These are phyloP conservation scores for Euproctis similis DNA, from an alignment of 2,888 invertebrate species.

Conservation along the genomic window DNA sequence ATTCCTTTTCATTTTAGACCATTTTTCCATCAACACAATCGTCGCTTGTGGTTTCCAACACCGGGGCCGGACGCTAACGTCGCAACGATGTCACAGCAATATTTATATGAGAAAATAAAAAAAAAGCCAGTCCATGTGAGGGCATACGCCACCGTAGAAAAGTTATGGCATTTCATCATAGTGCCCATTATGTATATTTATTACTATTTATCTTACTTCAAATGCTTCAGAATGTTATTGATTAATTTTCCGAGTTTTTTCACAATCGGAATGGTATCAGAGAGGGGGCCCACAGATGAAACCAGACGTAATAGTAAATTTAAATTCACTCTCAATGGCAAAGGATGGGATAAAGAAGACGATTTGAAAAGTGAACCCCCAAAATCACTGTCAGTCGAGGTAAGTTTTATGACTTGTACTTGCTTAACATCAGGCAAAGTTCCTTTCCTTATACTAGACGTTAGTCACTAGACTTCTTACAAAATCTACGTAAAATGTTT, in stretches of 20 bases:
- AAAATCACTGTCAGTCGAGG: slow-evolving; percentile 32
- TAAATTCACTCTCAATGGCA: slow-evolving; percentile 35
- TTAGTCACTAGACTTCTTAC: no score
- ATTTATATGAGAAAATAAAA: slow-evolving; percentile 26
- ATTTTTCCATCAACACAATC: slow-evolving; percentile 37
- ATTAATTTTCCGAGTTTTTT: slow-evolving; percentile 37
- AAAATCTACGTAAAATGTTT: no score
- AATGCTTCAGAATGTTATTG: slow-evolving; percentile 36
- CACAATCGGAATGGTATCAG: slow-evolving; percentile 38
- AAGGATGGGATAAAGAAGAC: slow-evolving; percentile 27
- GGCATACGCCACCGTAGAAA: slow-evolving; percentile 36
- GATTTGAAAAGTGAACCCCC: slow-evolving; percentile 20
- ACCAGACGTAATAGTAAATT: slow-evolving; percentile 33
- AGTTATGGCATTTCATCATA: slow-evolving; percentile 31
- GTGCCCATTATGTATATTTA: slow-evolving; percentile 34
- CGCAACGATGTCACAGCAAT: slow-evolving; percentile 38
- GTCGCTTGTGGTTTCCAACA: slow-evolving; percentile 39
- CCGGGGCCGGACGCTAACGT: slow-evolving; percentile 39
- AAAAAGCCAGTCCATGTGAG: slow-evolving; percentile 34
- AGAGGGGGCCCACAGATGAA: slow-evolving; percentile 38
- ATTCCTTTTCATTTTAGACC: slow-evolving; percentile 30
- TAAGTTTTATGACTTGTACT: slow-evolving; percentile 17
- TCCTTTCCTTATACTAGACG: no score
- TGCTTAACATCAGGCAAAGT: no score
- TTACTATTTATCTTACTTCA: slow-evolving; percentile 35